phyloP scores from a whole-genome alignment of 2,797 vertebrate genomes.

The Leptatherina wallacei region DNA sequence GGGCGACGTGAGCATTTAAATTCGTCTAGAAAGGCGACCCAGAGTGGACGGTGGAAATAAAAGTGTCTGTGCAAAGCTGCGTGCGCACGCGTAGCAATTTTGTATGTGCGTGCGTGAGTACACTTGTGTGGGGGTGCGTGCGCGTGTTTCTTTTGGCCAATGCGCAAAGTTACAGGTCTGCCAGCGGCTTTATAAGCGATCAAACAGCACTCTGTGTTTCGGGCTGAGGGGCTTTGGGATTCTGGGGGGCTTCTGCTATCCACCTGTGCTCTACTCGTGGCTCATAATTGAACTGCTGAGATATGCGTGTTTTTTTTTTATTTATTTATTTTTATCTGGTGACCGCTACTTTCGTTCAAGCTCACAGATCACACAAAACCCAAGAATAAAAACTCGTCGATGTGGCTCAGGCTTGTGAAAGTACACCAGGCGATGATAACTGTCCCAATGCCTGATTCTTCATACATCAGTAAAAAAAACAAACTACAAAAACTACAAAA shows the following conservation, averaged over 20 bases:
- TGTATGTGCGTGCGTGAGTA: conserved; percentile 4
- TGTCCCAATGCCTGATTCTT: background rate
- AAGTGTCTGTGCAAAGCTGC: conserved; percentile 31
- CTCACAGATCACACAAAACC: conserved; percentile 40
- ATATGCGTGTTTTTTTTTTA: conserved; percentile 15
- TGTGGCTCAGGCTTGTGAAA: conserved; percentile 21
- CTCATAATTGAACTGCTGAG: conserved; percentile 18
- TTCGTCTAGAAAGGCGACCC: conserved; percentile 9
- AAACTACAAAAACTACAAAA: background rate
- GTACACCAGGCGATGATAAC: conserved; percentile 11
- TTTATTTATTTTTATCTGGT: background rate
- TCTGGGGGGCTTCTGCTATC: conserved; percentile 24
- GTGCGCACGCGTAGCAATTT: conserved; percentile 15
- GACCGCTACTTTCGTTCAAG: conserved; percentile 45
- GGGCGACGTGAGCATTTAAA: background rate
- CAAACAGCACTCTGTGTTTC: conserved; percentile 31
- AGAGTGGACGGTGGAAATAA: conserved; percentile 33
- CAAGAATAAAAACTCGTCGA: conserved; percentile 1
- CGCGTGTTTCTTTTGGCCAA: conserved; percentile 59
- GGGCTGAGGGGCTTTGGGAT: conserved; percentile 29
- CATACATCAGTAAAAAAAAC: too few relatives aligned
- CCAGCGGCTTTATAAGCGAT: conserved; percentile 47
- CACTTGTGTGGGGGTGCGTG: background rate
- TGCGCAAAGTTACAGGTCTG: conserved; percentile 80
- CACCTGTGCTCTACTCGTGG: conserved; percentile 46